Evolutionary conservation across 1,140 invertebrate genomes (phyloP).

Genomic region (Calephelis virginiensis): DNA sequence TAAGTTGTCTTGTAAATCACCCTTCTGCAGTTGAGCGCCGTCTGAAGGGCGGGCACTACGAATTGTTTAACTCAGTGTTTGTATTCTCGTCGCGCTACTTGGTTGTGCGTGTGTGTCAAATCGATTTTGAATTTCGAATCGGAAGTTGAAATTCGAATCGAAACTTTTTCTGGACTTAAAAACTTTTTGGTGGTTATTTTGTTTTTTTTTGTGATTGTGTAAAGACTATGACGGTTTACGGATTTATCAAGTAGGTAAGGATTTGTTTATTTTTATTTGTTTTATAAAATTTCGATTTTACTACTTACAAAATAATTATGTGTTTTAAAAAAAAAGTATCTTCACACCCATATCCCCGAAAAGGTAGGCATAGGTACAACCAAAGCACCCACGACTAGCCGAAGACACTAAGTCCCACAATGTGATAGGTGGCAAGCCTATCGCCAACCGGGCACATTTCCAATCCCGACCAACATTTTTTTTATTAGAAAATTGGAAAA

Average conservation of each 20-base stretch:
- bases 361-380: too few relatives aligned
- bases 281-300: too few relatives aligned
- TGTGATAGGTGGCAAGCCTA: too few relatives aligned
- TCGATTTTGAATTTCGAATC: constrained; percentile 44
- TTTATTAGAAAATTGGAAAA: too few relatives aligned
- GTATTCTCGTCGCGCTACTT: constrained; percentile 45
- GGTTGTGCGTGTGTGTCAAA: constrained; percentile 42
- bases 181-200: constrained; percentile 25
- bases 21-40: constrained; percentile 12
- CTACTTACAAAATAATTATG: too few relatives aligned
- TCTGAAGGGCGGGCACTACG: constrained; percentile 51
- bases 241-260: constrained; percentile 17
- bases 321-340: too few relatives aligned
- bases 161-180: constrained; percentile 25
- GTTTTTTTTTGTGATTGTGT: constrained; percentile 22
- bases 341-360: too few relatives aligned
- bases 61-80: constrained; percentile 52
- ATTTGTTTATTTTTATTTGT: constrained; percentile 11
- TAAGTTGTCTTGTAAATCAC: background rate
- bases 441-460: too few relatives aligned
- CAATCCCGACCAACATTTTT: too few relatives aligned
- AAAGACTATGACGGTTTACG: constrained; percentile 6
- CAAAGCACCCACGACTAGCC: too few relatives aligned
- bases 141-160: constrained; percentile 41
- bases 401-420: too few relatives aligned